phyloP scores from a whole-genome alignment of 2,113 vertebrate genomes.

The Paedocypris sp. region DNA sequence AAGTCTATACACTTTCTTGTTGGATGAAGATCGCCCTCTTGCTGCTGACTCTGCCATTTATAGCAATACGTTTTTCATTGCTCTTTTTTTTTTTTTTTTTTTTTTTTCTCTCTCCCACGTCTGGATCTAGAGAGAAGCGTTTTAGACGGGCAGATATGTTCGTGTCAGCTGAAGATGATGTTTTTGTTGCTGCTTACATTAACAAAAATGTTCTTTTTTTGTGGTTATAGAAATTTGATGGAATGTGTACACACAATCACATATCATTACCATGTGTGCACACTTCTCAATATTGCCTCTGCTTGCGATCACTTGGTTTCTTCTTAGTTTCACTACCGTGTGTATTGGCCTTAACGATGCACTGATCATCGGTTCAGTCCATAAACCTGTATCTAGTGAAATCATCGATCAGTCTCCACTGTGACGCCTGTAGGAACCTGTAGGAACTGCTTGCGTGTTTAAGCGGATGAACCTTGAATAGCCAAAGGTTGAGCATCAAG shows the following conservation, averaged over 20 bases:
- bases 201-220: constrained; percentile 38
- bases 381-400: constrained; percentile 19
- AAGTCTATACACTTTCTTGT: too few species aligned
- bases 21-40: constrained; percentile 35
- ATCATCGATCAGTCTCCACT: constrained; percentile 47
- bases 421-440: constrained; percentile 46
- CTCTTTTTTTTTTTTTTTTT: too few species aligned
- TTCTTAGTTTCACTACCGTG: not conserved
- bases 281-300: not conserved
- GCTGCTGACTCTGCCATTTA: constrained; percentile 60
- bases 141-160: constrained; percentile 36
- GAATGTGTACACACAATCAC: not conserved
- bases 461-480: constrained; percentile 40
- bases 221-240: not conserved
- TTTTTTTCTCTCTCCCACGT: constrained; percentile 16
- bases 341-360: constrained; percentile 18
- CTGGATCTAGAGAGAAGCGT: constrained; percentile 37
- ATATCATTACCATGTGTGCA: not conserved
- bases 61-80: constrained; percentile 38
- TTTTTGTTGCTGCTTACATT: constrained; percentile 40
- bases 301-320: not conserved
- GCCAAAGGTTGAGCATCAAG: constrained; percentile 52
- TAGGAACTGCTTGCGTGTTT: constrained; percentile 25
- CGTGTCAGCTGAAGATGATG: constrained; percentile 35
- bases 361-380: not conserved